phyloP scores from a whole-genome alignment of 2,888 invertebrate species.

The Ectobius pallidus region DNA sequence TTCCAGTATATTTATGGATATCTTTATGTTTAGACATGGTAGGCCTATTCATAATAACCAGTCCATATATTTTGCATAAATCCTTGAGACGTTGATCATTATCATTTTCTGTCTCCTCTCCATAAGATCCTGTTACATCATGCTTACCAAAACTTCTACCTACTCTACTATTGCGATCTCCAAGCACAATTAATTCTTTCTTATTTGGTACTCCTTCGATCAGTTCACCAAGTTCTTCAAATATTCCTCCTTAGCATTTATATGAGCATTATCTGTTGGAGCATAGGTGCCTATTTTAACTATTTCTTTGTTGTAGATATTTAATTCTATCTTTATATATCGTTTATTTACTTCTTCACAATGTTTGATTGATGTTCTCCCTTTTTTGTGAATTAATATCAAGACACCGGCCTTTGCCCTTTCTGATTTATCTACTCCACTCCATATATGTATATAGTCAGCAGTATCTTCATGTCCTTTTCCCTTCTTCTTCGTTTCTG shows the following conservation, averaged over 20 bases:
- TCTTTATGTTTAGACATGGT: no score
- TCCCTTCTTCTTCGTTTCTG: no score
- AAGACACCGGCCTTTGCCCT: no score
- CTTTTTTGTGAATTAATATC: no score
- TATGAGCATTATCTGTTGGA: background rate
- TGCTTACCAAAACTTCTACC: background rate
- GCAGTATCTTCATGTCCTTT: no score
- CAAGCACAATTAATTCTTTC: background rate
- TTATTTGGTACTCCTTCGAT: background rate
- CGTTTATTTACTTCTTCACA: background rate
- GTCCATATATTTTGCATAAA: background rate
- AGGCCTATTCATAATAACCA: background rate
- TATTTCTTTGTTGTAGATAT: background rate
- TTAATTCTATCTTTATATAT: background rate
- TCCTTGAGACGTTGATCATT: background rate
- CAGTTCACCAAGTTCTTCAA: background rate
- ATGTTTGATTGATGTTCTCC: background rate
- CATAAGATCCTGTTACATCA: background rate
- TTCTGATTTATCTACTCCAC: no score
- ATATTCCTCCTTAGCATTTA: background rate
- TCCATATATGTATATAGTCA: no score
- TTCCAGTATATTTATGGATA: no score
- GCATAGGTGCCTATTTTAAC: background rate
- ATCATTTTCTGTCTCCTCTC: background rate
- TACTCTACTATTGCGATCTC: background rate